phyloP scores from a whole-genome alignment of 2,888 invertebrate species.

The Heteropelma amictum region DNA sequence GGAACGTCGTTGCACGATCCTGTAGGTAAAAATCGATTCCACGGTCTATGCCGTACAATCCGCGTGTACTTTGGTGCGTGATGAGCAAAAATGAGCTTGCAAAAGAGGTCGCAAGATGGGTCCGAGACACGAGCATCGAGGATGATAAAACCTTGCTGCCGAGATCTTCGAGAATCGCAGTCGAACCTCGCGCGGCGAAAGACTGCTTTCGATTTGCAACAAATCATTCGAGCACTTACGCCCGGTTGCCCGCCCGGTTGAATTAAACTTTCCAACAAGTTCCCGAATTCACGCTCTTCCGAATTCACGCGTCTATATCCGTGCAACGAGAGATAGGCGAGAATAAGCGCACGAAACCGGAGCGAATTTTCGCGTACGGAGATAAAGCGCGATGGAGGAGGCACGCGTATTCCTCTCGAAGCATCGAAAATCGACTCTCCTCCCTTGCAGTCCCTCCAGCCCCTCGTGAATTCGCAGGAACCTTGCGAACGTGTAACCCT shows the following conservation, averaged over 20 bases:
- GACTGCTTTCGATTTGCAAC: conserved; percentile 71
- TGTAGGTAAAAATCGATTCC: too few relatives aligned
- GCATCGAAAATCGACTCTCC: conserved; percentile 22
- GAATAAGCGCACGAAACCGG: background rate
- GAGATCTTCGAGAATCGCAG: too few relatives aligned
- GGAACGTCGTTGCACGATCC: too few relatives aligned
- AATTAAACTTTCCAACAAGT: conserved; percentile 73
- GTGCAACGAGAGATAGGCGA: background rate
- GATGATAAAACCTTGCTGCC: background rate
- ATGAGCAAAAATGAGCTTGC: too few relatives aligned
- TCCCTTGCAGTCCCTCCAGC: too few relatives aligned
- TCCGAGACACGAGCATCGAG: background rate
- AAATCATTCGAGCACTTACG: conserved; percentile 73
- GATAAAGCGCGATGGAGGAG: conserved; percentile 41
- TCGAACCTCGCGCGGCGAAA: conserved; percentile 38
- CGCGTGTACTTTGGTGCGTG: too few relatives aligned
- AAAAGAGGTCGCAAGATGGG: background rate
- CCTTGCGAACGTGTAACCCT: conserved; percentile 8
- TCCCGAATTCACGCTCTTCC: conserved; percentile 25
- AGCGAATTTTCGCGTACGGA: conserved; percentile 24
- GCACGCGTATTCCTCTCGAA: conserved; percentile 43
- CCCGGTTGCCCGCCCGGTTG: conserved; percentile 70
- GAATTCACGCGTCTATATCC: conserved; percentile 6
- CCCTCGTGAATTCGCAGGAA: conserved; percentile 24
- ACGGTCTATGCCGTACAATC: conserved; percentile 19